Conservation (phyloP, 1,140 invertebrate genomes). For the Sipha flava region DNA sequence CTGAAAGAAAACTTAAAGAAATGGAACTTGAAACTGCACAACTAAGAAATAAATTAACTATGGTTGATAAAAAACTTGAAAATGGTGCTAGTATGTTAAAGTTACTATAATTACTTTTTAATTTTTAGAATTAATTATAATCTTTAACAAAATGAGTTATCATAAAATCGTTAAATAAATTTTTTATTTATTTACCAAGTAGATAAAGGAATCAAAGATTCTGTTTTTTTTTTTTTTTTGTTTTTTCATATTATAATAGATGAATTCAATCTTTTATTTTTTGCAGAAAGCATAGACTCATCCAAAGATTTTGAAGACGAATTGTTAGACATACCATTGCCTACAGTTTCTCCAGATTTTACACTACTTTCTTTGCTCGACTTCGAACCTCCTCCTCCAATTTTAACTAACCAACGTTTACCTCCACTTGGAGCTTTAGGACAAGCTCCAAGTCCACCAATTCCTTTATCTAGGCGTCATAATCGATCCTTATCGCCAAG, state of each 20-base stretch:
- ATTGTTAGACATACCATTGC: constrained; percentile 19
- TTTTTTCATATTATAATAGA: too few species aligned
- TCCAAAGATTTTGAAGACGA: constrained; percentile 27
- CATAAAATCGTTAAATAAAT: too few species aligned
- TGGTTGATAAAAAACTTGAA: constrained; percentile 46
- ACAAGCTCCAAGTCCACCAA: not conserved
- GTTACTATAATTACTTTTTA: too few species aligned
- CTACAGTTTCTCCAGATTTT: constrained; percentile 17
- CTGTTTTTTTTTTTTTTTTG: not conserved
- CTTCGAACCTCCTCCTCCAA: constrained; percentile 19
- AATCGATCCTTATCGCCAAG: not conserved
- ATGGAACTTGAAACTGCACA: constrained; percentile 62
- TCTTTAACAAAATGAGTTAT: too few species aligned
- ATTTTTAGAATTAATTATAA: too few species aligned
- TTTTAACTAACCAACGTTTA: constrained; percentile 3
- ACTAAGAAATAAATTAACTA: constrained; percentile 60
- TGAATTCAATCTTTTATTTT: not conserved
- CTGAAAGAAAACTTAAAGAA: constrained; percentile 66
- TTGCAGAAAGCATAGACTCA: constrained; percentile 2
- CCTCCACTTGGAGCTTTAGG: constrained; percentile 21
- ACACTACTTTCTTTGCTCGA: constrained; percentile 13
- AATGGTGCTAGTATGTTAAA: constrained; percentile 26
- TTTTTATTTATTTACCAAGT: too few species aligned
- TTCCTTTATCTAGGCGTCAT: not conserved
- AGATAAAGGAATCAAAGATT: too few species aligned